phyloP scores from a whole-genome alignment of 37 sponge, comb jelly and placozoan species.

The Hexactinellida sp. region DNA sequence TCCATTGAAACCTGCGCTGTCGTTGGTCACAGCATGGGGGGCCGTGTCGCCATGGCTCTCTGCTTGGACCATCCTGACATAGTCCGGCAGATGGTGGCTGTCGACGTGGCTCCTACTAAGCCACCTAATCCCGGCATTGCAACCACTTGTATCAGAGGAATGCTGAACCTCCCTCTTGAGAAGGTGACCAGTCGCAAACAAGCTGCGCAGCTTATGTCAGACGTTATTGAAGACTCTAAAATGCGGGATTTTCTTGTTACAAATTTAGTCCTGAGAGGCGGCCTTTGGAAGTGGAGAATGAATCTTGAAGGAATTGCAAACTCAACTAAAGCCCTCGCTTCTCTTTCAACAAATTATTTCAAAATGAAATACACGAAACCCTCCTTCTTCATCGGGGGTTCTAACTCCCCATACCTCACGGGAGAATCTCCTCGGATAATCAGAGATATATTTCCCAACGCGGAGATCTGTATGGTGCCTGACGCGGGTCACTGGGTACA shows the following conservation, averaged over 20 bases:
- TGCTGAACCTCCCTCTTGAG: constrained; percentile 26
- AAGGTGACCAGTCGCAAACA: constrained; percentile 28
- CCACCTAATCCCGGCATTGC: not conserved
- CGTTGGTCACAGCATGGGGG: constrained; percentile 90
- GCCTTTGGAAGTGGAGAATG: constrained; percentile 29
- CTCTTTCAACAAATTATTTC: not conserved
- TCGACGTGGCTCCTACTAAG: constrained; percentile 46
- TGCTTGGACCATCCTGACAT: constrained; percentile 41
- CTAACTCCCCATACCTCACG: constrained; percentile 37
- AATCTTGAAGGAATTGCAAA: constrained; percentile 34
- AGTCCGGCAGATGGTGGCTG: constrained; percentile 47
- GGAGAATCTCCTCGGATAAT: constrained; percentile 22
- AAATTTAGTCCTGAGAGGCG: constrained; percentile 22
- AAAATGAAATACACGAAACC: constrained; percentile 20
- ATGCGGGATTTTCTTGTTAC: constrained; percentile 48
- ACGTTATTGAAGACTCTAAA: constrained; percentile 19
- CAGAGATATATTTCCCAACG: constrained; percentile 36
- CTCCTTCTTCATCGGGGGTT: constrained; percentile 50
- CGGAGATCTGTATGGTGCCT: constrained; percentile 21
- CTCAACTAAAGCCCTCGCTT: not conserved
- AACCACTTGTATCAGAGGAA: not conserved
- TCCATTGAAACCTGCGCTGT: constrained; percentile 20
- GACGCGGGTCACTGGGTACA: constrained; percentile 71
- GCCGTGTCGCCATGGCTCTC: constrained; percentile 57
- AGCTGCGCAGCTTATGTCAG: constrained; percentile 26